These are phyloP conservation scores for Apocrypta bakeri DNA, from an alignment of 1,140 invertebrate genomes.

Conservation along the genomic window DNA sequence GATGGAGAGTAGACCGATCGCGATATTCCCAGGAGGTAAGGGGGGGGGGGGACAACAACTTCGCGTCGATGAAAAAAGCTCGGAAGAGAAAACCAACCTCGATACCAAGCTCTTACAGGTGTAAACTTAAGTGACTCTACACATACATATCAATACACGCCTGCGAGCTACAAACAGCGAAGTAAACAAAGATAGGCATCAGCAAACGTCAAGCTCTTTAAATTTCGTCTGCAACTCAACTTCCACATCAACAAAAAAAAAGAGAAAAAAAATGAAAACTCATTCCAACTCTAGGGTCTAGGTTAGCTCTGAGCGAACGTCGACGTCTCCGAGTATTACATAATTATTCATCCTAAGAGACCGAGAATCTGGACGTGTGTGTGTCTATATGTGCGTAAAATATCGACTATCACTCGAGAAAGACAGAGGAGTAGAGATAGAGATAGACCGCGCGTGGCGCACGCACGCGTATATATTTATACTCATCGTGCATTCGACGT, in stretches of 20 bases:
- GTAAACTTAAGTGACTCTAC: too few relatives aligned
- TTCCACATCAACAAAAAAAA: too few relatives aligned
- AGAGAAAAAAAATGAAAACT: too few relatives aligned
- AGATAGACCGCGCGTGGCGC: neutral
- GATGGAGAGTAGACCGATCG: conserved; percentile 8
- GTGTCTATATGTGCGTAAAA: neutral
- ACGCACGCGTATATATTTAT: neutral
- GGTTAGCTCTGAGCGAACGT: too few relatives aligned
- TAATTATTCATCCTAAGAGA: conserved; percentile 8
- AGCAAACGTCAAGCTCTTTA: neutral
- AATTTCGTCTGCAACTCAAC: neutral
- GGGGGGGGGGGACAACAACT: neutral
- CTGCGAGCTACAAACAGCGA: neutral
- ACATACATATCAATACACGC: neutral
- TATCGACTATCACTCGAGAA: conserved; percentile 41
- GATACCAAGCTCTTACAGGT: neutral
- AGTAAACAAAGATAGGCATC: conserved; percentile 26
- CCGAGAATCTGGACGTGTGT: neutral
- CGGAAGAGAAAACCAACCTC: conserved; percentile 17
- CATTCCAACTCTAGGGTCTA: too few relatives aligned
- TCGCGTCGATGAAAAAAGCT: neutral
- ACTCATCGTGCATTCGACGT: neutral
- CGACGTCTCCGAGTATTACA: too few relatives aligned
- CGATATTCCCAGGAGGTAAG: neutral
- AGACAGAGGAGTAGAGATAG: neutral